A percentile compares a stretch with the other conserved stretches of the same genome.
phyloP scores from a whole-genome alignment of 2,888 invertebrate genomes.

The Thymelicus acteon region DNA sequence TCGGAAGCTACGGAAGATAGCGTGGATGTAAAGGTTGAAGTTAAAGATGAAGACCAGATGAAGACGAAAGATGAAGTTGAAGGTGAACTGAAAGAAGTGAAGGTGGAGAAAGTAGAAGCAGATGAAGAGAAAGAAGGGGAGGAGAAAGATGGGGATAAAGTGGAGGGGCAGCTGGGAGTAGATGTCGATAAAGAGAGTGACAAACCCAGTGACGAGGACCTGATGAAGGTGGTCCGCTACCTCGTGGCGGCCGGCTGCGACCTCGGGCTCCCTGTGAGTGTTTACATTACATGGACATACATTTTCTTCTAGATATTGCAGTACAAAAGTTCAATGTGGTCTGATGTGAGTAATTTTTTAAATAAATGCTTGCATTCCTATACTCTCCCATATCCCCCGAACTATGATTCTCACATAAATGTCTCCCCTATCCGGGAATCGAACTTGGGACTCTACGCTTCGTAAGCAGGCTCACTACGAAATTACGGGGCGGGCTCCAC shows the following conservation, averaged over 20 bases:
- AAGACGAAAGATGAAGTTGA: constrained; percentile 39
- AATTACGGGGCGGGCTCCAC: no score
- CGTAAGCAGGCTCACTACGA: no score
- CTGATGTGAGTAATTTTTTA: no score
- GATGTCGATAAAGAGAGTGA: constrained; percentile 43
- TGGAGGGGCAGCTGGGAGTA: constrained; percentile 39
- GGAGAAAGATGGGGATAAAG: constrained; percentile 41
- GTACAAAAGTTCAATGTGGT: no score
- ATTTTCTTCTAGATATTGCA: no score
- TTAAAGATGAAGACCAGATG: constrained; percentile 31
- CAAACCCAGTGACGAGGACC: constrained; percentile 58
- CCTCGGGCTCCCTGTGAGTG: constrained; percentile 88
- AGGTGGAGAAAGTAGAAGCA: constrained; percentile 41
- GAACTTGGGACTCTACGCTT: no score
- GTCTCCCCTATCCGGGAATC: no score
- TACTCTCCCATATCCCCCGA: no score
- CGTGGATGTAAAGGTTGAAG: constrained; percentile 41
- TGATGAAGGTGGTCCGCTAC: constrained; percentile 84
- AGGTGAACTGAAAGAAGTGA: constrained; percentile 41
- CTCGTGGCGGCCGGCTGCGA: constrained; percentile 92
- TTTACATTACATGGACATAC: not conserved
- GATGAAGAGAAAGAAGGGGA: constrained; percentile 38
- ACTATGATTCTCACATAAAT: no score
- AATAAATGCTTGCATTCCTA: no score
- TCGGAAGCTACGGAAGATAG: constrained; percentile 38